Conservation (phyloP, 1,140 invertebrate species). For the Sminthurides bifidus region DNA sequence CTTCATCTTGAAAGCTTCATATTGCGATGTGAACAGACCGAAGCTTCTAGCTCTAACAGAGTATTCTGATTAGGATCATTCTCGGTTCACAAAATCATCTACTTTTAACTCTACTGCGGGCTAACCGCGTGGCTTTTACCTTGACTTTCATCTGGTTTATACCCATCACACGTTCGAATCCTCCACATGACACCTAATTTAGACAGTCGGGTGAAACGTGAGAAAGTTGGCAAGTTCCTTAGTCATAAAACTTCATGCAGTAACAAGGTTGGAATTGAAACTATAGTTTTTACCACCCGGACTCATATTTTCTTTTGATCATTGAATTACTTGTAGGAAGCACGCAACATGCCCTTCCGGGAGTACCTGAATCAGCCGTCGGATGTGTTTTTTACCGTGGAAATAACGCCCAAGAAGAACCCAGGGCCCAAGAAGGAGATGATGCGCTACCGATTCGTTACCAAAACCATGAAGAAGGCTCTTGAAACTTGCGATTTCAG, state of each 20-base stretch:
- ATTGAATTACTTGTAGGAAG: conserved; percentile 25
- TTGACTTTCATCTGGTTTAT: too few species aligned
- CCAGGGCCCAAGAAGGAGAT: conserved; percentile 19
- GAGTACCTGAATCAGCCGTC: conserved; percentile 30
- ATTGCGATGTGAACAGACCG: too few species aligned
- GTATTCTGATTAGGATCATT: too few species aligned
- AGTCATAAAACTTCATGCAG: background rate
- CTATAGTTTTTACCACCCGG: background rate
- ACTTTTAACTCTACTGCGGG: too few species aligned
- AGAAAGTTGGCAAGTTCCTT: too few species aligned
- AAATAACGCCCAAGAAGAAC: conserved; percentile 27
- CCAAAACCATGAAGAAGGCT: conserved; percentile 28
- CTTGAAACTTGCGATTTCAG: conserved; percentile 26
- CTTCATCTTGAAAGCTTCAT: too few species aligned
- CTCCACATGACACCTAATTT: too few species aligned
- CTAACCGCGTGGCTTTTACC: too few species aligned
- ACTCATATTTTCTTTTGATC: conserved; percentile 1
- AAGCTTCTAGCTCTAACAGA: too few species aligned
- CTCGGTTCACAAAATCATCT: too few species aligned
- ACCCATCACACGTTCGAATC: too few species aligned
- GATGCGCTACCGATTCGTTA: conserved; percentile 31
- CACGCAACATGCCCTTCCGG: conserved; percentile 27
- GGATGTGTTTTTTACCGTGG: conserved; percentile 29
- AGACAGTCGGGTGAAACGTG: too few species aligned
- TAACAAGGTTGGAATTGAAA: background rate